phyloP scores from a whole-genome alignment of 2,888 invertebrate species.

The Eudasyphora cyanicolor region DNA sequence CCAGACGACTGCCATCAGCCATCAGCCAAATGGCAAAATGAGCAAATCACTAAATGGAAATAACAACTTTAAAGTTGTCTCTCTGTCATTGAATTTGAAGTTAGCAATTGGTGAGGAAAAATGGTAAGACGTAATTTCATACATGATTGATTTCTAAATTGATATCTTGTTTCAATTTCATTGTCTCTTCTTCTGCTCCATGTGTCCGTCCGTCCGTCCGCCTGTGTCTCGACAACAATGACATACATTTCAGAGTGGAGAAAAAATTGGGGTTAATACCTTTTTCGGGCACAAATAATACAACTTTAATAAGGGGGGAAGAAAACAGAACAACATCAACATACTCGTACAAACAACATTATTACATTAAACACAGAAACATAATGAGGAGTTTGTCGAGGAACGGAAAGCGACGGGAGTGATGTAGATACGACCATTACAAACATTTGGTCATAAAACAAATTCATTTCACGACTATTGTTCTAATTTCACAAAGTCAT shows the following conservation, averaged over 20 bases:
- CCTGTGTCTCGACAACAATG: slow-evolving; percentile 17
- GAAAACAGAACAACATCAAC: background rate
- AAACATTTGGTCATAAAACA: slow-evolving; percentile 4
- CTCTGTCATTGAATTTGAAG: slow-evolving; percentile 53
- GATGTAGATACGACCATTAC: background rate
- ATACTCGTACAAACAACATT: no score
- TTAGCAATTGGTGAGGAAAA: slow-evolving; percentile 3
- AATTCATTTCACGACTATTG: slow-evolving; percentile 8
- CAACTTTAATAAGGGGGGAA: background rate
- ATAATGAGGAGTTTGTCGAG: background rate
- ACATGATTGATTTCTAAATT: slow-evolving; percentile 57
- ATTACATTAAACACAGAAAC: no score
- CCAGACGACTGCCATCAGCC: no score
- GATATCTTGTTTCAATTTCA: slow-evolving; percentile 32
- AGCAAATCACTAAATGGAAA: background rate
- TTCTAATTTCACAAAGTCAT: slow-evolving; percentile 25
- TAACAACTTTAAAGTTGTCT: background rate
- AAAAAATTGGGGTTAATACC: slow-evolving; percentile 44
- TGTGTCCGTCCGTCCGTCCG: background rate
- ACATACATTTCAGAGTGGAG: slow-evolving; percentile 26
- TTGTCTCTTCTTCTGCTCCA: background rate
- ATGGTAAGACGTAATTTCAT: slow-evolving; percentile 54
- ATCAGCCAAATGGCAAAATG: no score
- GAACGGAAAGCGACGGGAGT: background rate
- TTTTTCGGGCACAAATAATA: slow-evolving; percentile 6